Percentiles rank a stretch among this genome's conserved stretches.
These are phyloP conservation scores for Cathartes aura DNA, from an alignment of 2,113 vertebrate genomes.

Conservation along the genomic window DNA sequence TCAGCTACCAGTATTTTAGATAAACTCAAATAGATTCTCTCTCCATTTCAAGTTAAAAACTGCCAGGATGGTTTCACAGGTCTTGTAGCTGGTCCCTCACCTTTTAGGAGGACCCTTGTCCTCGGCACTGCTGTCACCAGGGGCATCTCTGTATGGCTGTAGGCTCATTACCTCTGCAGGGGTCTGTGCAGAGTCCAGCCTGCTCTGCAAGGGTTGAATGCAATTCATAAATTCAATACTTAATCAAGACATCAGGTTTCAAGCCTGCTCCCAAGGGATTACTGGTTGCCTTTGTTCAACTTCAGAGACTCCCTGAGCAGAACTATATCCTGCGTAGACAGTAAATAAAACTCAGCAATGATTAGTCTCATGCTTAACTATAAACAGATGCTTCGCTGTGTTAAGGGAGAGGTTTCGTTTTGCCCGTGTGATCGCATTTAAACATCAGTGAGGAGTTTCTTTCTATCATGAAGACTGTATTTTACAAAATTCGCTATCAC, in stretches of 20 bases:
- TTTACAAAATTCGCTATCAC: fast-evolving
- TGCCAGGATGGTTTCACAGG: fast-evolving
- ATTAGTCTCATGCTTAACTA: not conserved
- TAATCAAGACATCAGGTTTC: not conserved
- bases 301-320: not conserved
- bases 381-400: not conserved
- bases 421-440: not conserved
- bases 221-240: not conserved
- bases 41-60: not conserved
- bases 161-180: not conserved
- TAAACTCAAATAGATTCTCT: too few species aligned
- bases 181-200: not conserved
- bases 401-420: not conserved
- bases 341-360: not conserved
- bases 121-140: fast-evolving
- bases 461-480: not conserved
- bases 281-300: not conserved
- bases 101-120: not conserved
- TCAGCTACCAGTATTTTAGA: not conserved
- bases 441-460: not conserved
- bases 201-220: fast-evolving
- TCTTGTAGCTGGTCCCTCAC: not conserved
- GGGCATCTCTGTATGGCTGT: not conserved
- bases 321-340: not conserved
- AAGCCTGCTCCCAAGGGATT: not conserved